A percentile compares a stretch with the other conserved stretches of the same genome.
These are phyloP conservation scores for human (Homo sapiens) DNA, from an alignment of 2,113 vertebrate species.

Conservation along the genomic window DNA sequence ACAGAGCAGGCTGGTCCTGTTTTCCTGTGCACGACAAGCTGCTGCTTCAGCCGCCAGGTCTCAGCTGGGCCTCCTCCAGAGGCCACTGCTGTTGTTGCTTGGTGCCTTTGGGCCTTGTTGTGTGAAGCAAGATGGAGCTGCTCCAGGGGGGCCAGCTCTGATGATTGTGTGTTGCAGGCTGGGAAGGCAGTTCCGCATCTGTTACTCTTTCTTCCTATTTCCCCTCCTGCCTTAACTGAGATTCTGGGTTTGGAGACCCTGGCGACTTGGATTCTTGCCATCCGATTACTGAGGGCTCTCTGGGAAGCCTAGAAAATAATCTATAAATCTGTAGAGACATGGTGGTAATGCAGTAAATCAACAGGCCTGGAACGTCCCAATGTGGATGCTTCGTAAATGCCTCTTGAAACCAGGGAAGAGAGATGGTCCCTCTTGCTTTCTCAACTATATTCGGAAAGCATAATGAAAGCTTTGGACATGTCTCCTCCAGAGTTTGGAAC, in stretches of 20 bases:
- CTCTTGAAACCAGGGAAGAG: conserved; percentile 64
- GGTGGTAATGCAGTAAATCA: conserved; percentile 67
- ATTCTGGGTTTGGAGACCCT: conserved; percentile 46
- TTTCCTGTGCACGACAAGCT: conserved; percentile 38
- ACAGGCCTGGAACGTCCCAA: conserved; percentile 59
- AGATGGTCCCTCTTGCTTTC: neutral
- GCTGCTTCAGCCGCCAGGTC: neutral
- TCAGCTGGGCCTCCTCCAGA: conserved; percentile 59
- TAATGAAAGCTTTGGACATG: neutral
- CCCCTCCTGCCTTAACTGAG: neutral
- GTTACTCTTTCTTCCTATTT: neutral
- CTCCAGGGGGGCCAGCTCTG: neutral
- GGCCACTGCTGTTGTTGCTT: conserved; percentile 65
- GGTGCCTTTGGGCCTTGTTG: neutral
- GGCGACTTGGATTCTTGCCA: conserved; percentile 43
- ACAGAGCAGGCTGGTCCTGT: neutral
- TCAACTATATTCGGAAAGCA: conserved; percentile 19
- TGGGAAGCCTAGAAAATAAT: conserved; percentile 71
- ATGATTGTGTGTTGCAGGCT: neutral
- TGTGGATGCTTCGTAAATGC: conserved; percentile 70
- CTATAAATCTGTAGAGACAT: conserved; percentile 44
- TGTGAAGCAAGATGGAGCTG: neutral
- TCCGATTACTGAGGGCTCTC: conserved; percentile 57
- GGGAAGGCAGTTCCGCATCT: conserved; percentile 32
- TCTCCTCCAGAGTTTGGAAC: conserved; percentile 50